Percentiles rank a stretch among this genome's conserved stretches.
Conservation (phyloP, 2,113 vertebrate species). For the Casuarius casuarius region DNA sequence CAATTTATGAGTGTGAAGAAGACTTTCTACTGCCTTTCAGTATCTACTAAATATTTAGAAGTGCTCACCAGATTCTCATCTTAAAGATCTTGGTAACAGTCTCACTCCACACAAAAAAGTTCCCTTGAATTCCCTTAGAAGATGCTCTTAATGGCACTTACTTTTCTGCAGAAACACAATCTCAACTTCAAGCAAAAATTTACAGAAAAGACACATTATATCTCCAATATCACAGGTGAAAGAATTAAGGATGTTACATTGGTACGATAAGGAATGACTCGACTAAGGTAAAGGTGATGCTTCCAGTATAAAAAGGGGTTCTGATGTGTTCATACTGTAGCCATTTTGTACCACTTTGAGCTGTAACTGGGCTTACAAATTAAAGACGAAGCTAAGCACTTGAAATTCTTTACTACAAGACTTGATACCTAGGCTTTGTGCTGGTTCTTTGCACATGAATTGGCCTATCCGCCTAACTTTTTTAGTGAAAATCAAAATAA, state of each 20-base stretch:
- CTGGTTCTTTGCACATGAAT: not conserved
- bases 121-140: not conserved
- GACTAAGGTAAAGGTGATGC: not conserved
- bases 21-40: not conserved
- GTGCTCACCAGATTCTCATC: not conserved
- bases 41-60: not conserved
- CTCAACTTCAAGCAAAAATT: not conserved
- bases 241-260: not conserved
- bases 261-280: not conserved
- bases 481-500: not conserved
- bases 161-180: not conserved
- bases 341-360: not conserved
- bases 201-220: not conserved
- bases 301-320: not conserved
- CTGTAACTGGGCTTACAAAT: not conserved
- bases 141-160: not conserved
- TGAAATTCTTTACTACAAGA: not conserved
- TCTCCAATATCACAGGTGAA: not conserved
- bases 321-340: rapidly evolving
- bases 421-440: not conserved
- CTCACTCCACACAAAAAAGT: not conserved
- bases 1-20: not conserved
- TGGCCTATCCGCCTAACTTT: not conserved
- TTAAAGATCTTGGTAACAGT: not conserved
- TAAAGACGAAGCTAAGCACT: not conserved